Evolutionary conservation across 2,797 vertebrate species (phyloP), one percentile per base, ranked within the genome.

Genomic region (Ispidina picta): DNA sequence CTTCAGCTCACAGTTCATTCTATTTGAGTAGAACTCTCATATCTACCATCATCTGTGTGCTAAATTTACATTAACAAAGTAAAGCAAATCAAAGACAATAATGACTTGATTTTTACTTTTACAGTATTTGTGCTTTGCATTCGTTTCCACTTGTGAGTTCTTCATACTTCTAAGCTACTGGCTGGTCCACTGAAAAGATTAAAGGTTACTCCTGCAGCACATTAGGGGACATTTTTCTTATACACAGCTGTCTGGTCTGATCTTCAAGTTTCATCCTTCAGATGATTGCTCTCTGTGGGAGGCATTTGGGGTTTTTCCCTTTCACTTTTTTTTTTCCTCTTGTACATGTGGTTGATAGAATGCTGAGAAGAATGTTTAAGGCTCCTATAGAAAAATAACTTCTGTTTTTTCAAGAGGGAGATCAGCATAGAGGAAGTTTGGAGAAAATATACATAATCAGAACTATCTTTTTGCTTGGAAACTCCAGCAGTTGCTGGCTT

Each of bases 381-480:
- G 18, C 8, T 59, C 25, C 78, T 75, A n/a, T 7, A 92, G 76
- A n/a, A 16, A 21, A 65, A 4, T 21, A 49, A 49, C 22, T 65
- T 43, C 73, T 55, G 65, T 69, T 35, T 77, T 72, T 72, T 23
- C 59, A 54, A 75, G 31, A 81, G 7, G 22, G 9, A 68, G 21
- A 71, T 56, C 2, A 5, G 12, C 0, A 0, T 9, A 62, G 31
- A 76, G 28, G 29, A 74, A 80, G 31, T 81, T 86, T 49, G 51
- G n/a, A 83, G 21, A 44, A 4, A 65, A 78, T 70, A 70, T 54
- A 25, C 12, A 22, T 63, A 63, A 44, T 72, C 31, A 71, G 31
- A 85, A 59, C 23, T 26, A 51, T 60, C 4, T 43, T 84, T 85
- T 89, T 87, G 70, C 56, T 82, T 60, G 66, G 70, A 87, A 83